phyloP scores from a whole-genome alignment of 2,113 vertebrate species.

The Dinomys branickii region DNA sequence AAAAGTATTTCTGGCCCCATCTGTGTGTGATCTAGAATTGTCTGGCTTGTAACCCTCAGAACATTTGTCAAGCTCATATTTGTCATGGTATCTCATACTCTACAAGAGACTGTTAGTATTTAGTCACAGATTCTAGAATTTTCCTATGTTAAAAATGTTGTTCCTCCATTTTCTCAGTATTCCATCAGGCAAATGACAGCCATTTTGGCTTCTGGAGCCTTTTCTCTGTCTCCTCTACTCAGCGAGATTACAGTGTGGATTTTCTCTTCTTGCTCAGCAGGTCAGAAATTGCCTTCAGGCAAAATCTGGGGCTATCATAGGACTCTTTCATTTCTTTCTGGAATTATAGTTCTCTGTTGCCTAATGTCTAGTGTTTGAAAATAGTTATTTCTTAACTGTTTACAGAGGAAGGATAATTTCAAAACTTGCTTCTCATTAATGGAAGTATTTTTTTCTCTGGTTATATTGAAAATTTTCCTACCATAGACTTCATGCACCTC shows the following conservation, averaged over 20 bases:
- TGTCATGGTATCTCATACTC: background rate
- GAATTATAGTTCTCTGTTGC: background rate
- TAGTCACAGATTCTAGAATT: background rate
- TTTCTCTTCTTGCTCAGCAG: background rate
- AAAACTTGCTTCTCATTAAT: background rate
- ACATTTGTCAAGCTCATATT: background rate
- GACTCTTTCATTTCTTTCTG: background rate
- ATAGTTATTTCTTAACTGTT: conserved; percentile 21
- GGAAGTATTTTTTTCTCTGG: background rate
- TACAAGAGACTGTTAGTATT: background rate
- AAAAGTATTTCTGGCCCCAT: background rate
- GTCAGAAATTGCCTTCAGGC: background rate
- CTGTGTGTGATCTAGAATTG: background rate
- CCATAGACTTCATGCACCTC: background rate
- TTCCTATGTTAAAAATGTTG: background rate
- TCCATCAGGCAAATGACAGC: background rate
- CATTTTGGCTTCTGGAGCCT: background rate
- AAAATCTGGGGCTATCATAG: background rate
- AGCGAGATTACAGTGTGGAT: background rate
- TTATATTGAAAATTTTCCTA: background rate
- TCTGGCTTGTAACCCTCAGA: background rate
- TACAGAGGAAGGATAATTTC: conserved; percentile 20
- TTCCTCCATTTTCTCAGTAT: background rate
- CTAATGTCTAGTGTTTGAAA: background rate
- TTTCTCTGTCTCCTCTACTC: background rate